These are phyloP conservation scores for Caenorhabditis virilis DNA, from an alignment of 2,888 invertebrate genomes.

Conservation along the genomic window DNA sequence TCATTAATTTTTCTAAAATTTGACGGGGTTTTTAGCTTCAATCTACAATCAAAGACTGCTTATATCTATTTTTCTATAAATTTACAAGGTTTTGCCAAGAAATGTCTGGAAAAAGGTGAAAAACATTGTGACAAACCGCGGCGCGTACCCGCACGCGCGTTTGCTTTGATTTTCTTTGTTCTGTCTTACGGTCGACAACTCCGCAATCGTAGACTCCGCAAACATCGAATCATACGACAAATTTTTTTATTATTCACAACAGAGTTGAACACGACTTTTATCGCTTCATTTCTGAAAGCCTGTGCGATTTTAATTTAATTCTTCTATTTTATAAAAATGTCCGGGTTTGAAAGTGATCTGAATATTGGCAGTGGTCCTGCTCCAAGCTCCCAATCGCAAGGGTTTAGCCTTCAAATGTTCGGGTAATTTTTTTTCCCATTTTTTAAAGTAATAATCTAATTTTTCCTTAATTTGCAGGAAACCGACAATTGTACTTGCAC, in stretches of 20 bases:
- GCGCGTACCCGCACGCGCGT: conserved; percentile 5
- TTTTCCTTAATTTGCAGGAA: conserved; percentile 50
- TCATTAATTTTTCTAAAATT: no score
- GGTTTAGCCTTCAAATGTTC: conserved; percentile 52
- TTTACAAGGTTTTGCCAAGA: no score
- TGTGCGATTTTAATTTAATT: conserved; percentile 1
- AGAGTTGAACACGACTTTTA: no score
- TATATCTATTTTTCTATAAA: no score
- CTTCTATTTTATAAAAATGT: conserved; percentile 17
- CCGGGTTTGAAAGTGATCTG: conserved; percentile 49
- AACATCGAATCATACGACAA: not conserved
- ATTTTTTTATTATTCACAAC: not conserved
- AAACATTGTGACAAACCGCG: conserved; percentile 1
- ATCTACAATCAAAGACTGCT: no score
- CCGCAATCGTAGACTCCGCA: conserved; percentile 1
- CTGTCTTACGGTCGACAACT: conserved; percentile 1
- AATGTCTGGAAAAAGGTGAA: no score
- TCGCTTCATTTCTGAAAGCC: no score
- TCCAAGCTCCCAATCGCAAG: conserved; percentile 17
- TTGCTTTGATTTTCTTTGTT: not conserved
- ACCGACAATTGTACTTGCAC: conserved; percentile 62
- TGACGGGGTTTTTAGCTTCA: no score
- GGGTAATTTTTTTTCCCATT: conserved; percentile 17
- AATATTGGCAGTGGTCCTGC: conserved; percentile 41
- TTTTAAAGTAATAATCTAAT: not conserved